These are phyloP conservation scores for Scaptomyza polygonia DNA, from an alignment of 2,888 invertebrate genomes.

Conservation along the genomic window DNA sequence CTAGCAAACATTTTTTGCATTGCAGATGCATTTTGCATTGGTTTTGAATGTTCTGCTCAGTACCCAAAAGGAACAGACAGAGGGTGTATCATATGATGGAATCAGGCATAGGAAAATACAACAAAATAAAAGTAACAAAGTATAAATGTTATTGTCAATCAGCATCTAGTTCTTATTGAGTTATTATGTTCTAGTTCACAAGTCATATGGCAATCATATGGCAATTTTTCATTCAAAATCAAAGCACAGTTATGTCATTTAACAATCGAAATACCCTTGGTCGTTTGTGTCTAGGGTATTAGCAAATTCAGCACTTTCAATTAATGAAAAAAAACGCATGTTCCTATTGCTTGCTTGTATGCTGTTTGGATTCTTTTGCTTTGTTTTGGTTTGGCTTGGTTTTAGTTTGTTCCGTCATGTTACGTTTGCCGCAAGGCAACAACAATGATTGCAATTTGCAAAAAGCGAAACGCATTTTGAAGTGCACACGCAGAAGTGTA, in stretches of 20 bases:
- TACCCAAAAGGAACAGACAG: not conserved
- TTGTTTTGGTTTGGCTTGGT: conserved; percentile 29
- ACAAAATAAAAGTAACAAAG: no score
- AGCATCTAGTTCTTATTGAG: no score
- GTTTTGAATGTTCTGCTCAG: conserved; percentile 8
- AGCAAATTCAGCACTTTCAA: not conserved
- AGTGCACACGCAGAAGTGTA: conserved; percentile 31
- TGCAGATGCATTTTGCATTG: conserved; percentile 2
- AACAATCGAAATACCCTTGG: not conserved
- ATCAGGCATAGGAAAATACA: not conserved
- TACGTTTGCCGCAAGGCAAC: conserved; percentile 30
- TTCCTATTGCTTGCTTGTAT: not conserved
- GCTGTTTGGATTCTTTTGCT: conserved; percentile 13
- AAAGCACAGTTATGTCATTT: no score
- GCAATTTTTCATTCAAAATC: no score
- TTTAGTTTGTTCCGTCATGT: conserved; percentile 30
- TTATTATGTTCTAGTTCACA: no score
- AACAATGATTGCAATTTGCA: conserved; percentile 72
- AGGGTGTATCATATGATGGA: not conserved
- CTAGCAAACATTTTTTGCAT: not conserved
- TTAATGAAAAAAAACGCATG: not conserved
- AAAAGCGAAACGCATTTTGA: conserved; percentile 63
- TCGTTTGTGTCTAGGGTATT: not conserved
- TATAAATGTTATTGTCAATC: no score
- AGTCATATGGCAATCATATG: no score